Base-by-base conservation (phyloP, 2,113 vertebrate species). In the Jacana jacana region DNA sequence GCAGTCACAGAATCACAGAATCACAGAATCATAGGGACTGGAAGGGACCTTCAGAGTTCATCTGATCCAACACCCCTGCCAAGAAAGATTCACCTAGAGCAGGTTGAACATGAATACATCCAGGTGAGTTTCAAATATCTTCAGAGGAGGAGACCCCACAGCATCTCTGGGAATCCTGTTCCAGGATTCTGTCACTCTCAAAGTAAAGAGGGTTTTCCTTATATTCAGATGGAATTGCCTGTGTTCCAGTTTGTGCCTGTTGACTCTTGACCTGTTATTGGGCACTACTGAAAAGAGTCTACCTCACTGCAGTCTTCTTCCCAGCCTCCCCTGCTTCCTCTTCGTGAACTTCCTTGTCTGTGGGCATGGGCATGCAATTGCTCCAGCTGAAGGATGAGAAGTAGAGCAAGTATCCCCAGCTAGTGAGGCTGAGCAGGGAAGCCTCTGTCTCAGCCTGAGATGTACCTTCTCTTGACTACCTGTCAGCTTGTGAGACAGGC, bases 311-410 rank as follows among this genome's bases (percentile, higher is more conserved):
- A 51, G 30, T n/a, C 48, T 71, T 33, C 52, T 27, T 63, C 65
- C 11, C 49, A 64, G 73, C 18, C 27, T 52, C 23, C 31, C 19
- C 40, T 33, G 11, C 33, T 46, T 77, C 48, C 15, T 51, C 30
- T 6, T 46, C 3, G 0, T 10, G 28, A 52, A 27, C 68, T 84
- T 58, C 40, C 48, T 28, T 40, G 18, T 40, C 28, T 70, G 49
- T 22, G 31, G 7, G 2, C 30, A 4, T 0, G 18, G 40, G 17
- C 28, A 27, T 0, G 6, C 35, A 30, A 25, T 1, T 0, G 0
- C 19, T 60, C 42, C 81, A 48, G 18, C 39, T 44, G 65, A 49
- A 28, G 57, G 35, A 51, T 25, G 49, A 65, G 75, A n/a, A 81
- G 60, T 20, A 58, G 51, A 63, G 57, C n/a, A 9, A 39, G 42